Base-by-base conservation (phyloP, 2,113 vertebrate genomes). In the Romanogobio albipinnatus region DNA sequence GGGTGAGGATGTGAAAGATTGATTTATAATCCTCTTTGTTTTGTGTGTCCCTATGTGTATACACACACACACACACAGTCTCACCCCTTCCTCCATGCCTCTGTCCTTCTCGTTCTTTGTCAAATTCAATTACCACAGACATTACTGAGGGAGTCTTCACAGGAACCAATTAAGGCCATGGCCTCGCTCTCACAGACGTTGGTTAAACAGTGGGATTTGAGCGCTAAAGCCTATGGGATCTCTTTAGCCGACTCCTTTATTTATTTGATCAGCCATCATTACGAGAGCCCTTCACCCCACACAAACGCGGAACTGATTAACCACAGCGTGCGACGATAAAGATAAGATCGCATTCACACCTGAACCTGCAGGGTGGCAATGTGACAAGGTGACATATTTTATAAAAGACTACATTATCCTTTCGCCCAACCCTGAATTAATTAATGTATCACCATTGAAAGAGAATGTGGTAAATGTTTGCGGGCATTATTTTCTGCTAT, bases 11-110 rank as follows among this genome's bases (percentile, higher is more conserved):
- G 84, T 58, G 62, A 85, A 78, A 70, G 47, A 84, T 86, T 81
- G 74, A 83, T 82, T 85, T 81, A 85, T 86, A 86, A 88, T 89
- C 83, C 87, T 85, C 82, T 75, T 88, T 80, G 79, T 83, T 85
- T 86, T 36, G 66, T 53, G 36, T 53, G 29, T 70, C 66, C 66
- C 36, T 26, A 75, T 75, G 73, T 80, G 77, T 64, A 14, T 75
- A 71, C 6, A 76, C 61, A 71, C 58, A 24, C 33, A 26, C 61
- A 53, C 77, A 45, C 76, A 58, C 15, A 47, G 2, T 19, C 62
- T 71, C 49, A 36, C 76, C 59, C 59, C 51, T 68, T 70, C n/a
- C 51, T 19, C 75, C 75, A 85, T 26, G 75, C 26, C 62, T 76
- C 84, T 68, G 75, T 85, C 84, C 51, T 56, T 78, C 75, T 81